Evolutionary conservation across 2,888 invertebrate genomes (phyloP), one percentile per base, ranked within the genome.

Genomic region (Melinopterus prodromus): DNA sequence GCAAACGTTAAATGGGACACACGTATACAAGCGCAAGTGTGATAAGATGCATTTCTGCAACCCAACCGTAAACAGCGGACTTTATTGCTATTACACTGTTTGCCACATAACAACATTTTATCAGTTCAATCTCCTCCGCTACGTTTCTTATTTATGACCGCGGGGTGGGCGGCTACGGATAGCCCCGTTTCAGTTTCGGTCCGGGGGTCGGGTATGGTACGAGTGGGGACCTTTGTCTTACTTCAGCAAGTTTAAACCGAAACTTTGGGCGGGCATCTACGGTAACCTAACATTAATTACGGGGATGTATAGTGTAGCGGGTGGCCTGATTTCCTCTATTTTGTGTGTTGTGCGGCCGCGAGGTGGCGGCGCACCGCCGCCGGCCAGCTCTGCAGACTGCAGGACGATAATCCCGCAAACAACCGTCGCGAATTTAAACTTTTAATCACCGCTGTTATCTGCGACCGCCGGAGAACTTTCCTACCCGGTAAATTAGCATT

Each of bases 211-310:
- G 74, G 26, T n/a, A 15, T 35, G 74, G 26, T 35, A 37, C 74
- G 36, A 36, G 37, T 36, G 74, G 37, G 74, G 74, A 74, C 74
- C 74, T 74, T 74, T 74, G 74, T 74, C 74, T 74, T 74, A 37
- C 74, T 35, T 37, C 36, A 35, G 74, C 74, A 74, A 74, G 74
- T 74, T 74, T 74, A 74, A 74, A 74, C 74, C 74, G 36, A 36
- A 74, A 37, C 74, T 37, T 35, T 35, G 74, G 36, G 35, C 74
- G 74, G 36, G 74, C 53, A 53, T 53, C 53, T 74, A 35, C 74
- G 74, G 74, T 79, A 79, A 78, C 80, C 80, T 79, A 79, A 79
- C 80, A 80, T 80, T 80, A 80, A 80, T 80, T 80, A 80, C 79
- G 16, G 70, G 70, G 77, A 15, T 77, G 77, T 78, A 72, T 72